Evolutionary conservation across 2,113 vertebrate species (phyloP), one percentile per base, ranked within the genome.

Genomic region (Cricetomys ansorgei): DNA sequence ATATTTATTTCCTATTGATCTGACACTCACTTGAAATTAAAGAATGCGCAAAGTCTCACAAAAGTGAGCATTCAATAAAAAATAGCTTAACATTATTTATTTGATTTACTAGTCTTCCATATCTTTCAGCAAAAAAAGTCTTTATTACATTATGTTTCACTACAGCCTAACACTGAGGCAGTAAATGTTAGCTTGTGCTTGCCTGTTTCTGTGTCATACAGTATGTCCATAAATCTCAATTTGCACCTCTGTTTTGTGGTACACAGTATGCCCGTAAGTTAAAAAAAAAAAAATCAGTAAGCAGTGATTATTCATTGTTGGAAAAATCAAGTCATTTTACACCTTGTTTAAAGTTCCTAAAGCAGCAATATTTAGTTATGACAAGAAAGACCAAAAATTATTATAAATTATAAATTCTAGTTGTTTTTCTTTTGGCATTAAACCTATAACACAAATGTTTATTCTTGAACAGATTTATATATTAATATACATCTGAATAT

Each of bases 401-500:
- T 93, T 96, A 98, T 98, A 98, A 98, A 98, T 98, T 98, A 99
- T 93, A 98, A 96, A 98, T 75, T 98, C 97, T 98, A 96, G 64
- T 97, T 97, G 97, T 96, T 96, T 97, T 97, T 98, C 96, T 94
- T 96, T 96, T 98, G 98, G 94, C 98, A 98, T 98, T 96, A 96
- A 94, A 96, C 95, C 97, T 94, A 80, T 92, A 95, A n/a, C 50
- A 96, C 87, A 98, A 97, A 96, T 95, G 97, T 88, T 93, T 98
- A 84, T 67, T 96, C 95, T 98, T 97, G 81, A 77, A 4, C 3
- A 97, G 91, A 97, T 84, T 83, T 98, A 98, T 98, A 98, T 98
- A 99, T 98, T 99, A 98, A 98, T 92, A 96, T 97, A 97, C 96
- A 98, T 95, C 98, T 98, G 97, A 98, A 98, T 98, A 98, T 98